Base-by-base conservation (phyloP, 2,113 vertebrate species). In the Gambusia holbrooki region DNA sequence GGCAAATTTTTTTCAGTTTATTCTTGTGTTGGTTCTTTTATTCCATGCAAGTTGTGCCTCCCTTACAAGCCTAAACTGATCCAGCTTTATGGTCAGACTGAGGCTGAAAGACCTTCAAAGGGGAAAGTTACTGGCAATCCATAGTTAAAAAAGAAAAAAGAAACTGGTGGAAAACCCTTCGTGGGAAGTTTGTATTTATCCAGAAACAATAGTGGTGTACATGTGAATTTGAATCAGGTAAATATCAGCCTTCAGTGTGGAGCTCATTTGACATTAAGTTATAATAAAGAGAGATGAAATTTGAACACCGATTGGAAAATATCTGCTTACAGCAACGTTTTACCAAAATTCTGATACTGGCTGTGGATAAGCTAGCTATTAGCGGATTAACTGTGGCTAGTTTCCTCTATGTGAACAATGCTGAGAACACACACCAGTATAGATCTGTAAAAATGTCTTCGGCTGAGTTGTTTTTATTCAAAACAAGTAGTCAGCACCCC, bases 61-160 rank as follows among this genome's bases (percentile, higher is more conserved):
- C 17, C 17, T 19, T 48, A 17, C 17, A 17, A 17, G 14, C 67
- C 76, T 15, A 66, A 45, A 27, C 25, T 76, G 71, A 81, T 78
- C 74, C 35, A 58, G 69, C 85, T 86, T 79, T 88, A 48, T n/a
- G 48, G 80, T 33, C 14, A 5, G 17, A 35, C 74, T 79, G 74
- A 67, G 69, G 27, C 75, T 42, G 66, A 74, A 64, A 76, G 82
- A 95, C 90, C 74, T 95, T 87, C 95, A 82, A 61, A 96, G 94
- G 79, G 51, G 94, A 92, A 93, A 95, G 94, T 88, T 87, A 89
- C 40, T 95, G 84, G n/a, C 87, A 66, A 73, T 89, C 89, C 1
- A 94, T 82, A 69, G 87, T 82, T 58, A 96, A 87, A n/a, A 81
- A 89, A 73, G 9, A 54, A 35, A 6, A 81, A 88, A 73, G 7